Base-by-base conservation (phyloP, 2,797 vertebrate genomes). In the Galagoides demidoff region DNA sequence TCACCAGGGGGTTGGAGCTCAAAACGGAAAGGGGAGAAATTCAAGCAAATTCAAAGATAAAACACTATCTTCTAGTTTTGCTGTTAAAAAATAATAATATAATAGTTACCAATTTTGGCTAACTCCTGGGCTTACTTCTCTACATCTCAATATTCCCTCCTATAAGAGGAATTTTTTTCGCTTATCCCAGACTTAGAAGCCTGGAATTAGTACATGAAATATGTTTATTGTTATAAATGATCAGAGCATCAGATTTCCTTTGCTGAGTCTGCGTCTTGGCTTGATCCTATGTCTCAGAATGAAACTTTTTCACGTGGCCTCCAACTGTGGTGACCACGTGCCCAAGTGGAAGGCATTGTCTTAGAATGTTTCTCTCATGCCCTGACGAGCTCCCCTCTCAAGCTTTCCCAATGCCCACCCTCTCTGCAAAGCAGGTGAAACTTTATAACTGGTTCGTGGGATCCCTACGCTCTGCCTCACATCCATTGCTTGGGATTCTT, bases 401-500 rank as follows among this genome's bases (percentile, higher is more conserved):
- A 25, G 31, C 12, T 55, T 52, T 25, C 31, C 63, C 7, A 2
- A 0, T 2, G 45, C 10, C 39, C 12, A 14, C 27, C 71, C 9
- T 57, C 27, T 52, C 25, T 11, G 25, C 16, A 17, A 66, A 39
- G 52, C 31, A 39, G 39, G 63, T 31, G 14, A 37, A 55, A 12
- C 23, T 2, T 74, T 29, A 74, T 64, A n/a, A 13, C 31, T 2
- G 10, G 63, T 39, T 55, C 70, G 2, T 0, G 2, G 1, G 37
- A 55, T 17, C 31, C 31, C 3, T 7, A 43, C 49, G 45, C 43
- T 70, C 55, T 77, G 76, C 45, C 31, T 4, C 2, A 5, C 22
- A 8, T 19, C 82, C 66, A 23, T 90, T 97, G 96, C 59, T 93
- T 95, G 91, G 14, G 4, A 55, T 76, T 92, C 93, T 77, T n/a